phyloP scores from a whole-genome alignment of 2,888 invertebrate species.

The Pammene aurita region DNA sequence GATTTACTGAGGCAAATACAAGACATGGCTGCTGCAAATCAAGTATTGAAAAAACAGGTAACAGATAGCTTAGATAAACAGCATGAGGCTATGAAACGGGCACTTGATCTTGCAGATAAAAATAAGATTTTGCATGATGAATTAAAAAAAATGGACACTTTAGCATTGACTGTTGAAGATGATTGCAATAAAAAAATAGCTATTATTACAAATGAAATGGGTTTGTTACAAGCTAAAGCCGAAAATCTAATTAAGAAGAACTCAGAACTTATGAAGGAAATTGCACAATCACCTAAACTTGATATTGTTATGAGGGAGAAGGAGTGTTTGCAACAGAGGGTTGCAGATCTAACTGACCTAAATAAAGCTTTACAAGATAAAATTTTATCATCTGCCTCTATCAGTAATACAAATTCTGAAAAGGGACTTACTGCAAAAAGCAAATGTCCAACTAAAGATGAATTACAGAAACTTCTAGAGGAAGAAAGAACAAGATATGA shows the following conservation, averaged over 20 bases:
- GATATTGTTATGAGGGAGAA: slow-evolving; percentile 65
- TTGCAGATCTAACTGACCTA: slow-evolving; percentile 76
- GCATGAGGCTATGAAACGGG: slow-evolving; percentile 92
- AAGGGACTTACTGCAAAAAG: slow-evolving; percentile 49
- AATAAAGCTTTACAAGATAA: slow-evolving; percentile 79
- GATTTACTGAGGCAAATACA: slow-evolving; percentile 84
- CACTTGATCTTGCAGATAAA: slow-evolving; percentile 88
- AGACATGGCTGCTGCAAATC: slow-evolving; percentile 84
- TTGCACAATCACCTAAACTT: slow-evolving; percentile 66
- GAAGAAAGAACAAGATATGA: slow-evolving; percentile 77
- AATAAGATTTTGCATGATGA: slow-evolving; percentile 88
- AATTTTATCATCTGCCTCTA: slow-evolving; percentile 60
- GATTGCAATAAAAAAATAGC: slow-evolving; percentile 88
- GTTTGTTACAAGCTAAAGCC: slow-evolving; percentile 81
- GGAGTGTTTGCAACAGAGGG: slow-evolving; percentile 71
- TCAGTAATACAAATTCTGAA: slow-evolving; percentile 53
- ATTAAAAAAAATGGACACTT: slow-evolving; percentile 87
- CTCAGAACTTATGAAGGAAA: slow-evolving; percentile 82
- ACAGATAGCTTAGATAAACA: slow-evolving; percentile 86
- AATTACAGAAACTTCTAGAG: slow-evolving; percentile 67
- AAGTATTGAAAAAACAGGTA: slow-evolving; percentile 73
- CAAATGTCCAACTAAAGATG: slow-evolving; percentile 66
- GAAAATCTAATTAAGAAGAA: slow-evolving; percentile 73
- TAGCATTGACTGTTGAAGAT: slow-evolving; percentile 89
- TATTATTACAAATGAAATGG: slow-evolving; percentile 84